Evolutionary conservation across 2,888 invertebrate genomes (phyloP).

Genomic region (Ischnura elegans): DNA sequence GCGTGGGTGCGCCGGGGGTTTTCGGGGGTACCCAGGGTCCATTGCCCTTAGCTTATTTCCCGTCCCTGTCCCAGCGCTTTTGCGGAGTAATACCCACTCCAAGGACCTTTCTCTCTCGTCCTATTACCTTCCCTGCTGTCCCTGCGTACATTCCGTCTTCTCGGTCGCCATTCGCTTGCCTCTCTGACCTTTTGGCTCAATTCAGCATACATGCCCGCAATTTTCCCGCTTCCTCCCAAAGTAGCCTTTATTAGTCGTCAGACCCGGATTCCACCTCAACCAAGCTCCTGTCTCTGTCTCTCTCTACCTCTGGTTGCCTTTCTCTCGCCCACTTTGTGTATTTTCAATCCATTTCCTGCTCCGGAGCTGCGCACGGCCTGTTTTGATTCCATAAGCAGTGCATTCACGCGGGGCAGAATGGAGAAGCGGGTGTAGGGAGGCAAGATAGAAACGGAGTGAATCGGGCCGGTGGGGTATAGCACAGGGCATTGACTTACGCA

Average conservation of each 20-base stretch:
- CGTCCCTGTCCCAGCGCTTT: neutral
- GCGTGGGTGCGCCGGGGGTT: neutral
- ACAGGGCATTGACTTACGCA: neutral
- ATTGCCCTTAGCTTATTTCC: slow-evolving; percentile 4
- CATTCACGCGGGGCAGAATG: neutral
- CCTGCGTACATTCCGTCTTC: neutral
- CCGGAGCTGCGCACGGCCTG: neutral
- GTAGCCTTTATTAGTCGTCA: slow-evolving; percentile 28
- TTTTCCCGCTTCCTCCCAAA: slow-evolving; percentile 1
- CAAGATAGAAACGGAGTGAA: neutral
- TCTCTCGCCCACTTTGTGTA: neutral
- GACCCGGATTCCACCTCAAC: no score
- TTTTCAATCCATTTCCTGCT: slow-evolving; percentile 14
- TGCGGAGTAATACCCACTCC: neutral
- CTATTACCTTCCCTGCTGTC: neutral
- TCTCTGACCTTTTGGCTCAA: slow-evolving; percentile 29
- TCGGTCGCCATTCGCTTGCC: neutral
- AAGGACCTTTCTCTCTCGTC: neutral
- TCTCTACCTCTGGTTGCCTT: neutral
- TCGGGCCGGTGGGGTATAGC: neutral
- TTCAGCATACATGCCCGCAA: neutral
- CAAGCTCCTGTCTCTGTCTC: neutral
- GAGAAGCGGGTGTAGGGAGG: neutral
- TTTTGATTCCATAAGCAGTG: slow-evolving; percentile 21
- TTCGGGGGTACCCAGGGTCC: neutral